These are phyloP conservation scores for Entomobrya proxima DNA, from an alignment of 2,888 invertebrate genomes.

Conservation along the genomic window DNA sequence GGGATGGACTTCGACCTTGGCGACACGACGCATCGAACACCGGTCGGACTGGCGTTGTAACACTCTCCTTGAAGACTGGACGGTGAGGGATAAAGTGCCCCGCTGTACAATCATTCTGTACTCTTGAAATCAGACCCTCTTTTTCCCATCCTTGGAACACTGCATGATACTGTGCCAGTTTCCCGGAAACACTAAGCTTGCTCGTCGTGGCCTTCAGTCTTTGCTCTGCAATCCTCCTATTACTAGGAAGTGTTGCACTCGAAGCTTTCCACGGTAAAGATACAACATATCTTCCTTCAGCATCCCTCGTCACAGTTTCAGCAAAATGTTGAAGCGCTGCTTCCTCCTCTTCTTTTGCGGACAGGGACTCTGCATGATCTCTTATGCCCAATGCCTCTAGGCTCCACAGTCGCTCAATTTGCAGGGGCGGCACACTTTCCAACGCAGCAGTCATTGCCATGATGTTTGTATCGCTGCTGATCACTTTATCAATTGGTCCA, in stretches of 20 bases:
- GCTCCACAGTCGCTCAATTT: not conserved
- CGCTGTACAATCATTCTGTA: not conserved
- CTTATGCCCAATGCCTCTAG: not conserved
- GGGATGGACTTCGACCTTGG: not conserved
- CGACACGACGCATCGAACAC: not conserved
- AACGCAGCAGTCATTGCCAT: not conserved
- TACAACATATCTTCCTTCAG: not conserved
- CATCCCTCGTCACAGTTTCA: not conserved
- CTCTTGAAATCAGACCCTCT: not conserved
- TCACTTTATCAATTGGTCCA: no score
- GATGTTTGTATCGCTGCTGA: not conserved
- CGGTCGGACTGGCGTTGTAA: not conserved
- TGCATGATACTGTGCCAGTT: not conserved
- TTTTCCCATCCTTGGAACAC: not conserved
- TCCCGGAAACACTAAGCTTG: not conserved
- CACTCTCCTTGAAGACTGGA: not conserved
- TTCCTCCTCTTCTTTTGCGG: not conserved
- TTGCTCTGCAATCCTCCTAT: not conserved
- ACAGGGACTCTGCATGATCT: not conserved
- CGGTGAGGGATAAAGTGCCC: not conserved
- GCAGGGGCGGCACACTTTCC: not conserved
- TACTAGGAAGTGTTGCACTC: not conserved
- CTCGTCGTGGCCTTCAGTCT: not conserved
- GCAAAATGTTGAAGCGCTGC: not conserved
- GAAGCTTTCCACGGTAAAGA: not conserved